Percentiles rank a stretch among this genome's conserved stretches.
Conservation (phyloP, 2,888 invertebrate genomes). For the Cryptophagus acutangulus region DNA sequence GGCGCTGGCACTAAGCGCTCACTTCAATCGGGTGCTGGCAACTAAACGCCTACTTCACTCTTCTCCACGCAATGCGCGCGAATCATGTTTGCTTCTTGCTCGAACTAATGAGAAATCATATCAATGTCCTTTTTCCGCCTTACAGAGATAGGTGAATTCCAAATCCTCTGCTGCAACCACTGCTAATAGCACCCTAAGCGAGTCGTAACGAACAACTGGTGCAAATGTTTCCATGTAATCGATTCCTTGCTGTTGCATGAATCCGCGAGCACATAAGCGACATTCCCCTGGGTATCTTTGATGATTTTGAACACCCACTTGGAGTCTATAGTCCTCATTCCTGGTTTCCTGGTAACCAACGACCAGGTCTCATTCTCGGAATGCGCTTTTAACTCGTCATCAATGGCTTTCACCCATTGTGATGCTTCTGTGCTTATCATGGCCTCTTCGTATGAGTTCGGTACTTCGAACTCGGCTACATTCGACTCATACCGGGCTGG, state of each 20-base stretch:
- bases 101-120: too few species aligned
- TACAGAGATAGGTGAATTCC: too few species aligned
- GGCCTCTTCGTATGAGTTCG: not conserved
- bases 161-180: too few species aligned
- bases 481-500: conserved; percentile 3
- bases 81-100: too few species aligned
- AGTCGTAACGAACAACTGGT: conserved; percentile 19
- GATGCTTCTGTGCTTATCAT: not conserved
- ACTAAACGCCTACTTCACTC: too few species aligned
- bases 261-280: conserved; percentile 15
- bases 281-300: not conserved
- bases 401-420: conserved; percentile 2
- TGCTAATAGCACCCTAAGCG: conserved; percentile 19
- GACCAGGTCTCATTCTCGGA: not conserved
- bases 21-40: too few species aligned
- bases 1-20: too few species aligned
- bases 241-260: conserved; percentile 15
- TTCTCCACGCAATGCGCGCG: too few species aligned
- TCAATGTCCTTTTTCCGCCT: too few species aligned
- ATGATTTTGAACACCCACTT: conserved; percentile 5
- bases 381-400: not conserved
- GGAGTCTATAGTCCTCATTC: not conserved
- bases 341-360: not conserved
- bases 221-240: conserved; percentile 23
- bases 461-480: conserved; percentile 4